These are phyloP conservation scores for Pardosa pseudoannulata DNA, from an alignment of 2,888 invertebrate species.

Conservation along the genomic window DNA sequence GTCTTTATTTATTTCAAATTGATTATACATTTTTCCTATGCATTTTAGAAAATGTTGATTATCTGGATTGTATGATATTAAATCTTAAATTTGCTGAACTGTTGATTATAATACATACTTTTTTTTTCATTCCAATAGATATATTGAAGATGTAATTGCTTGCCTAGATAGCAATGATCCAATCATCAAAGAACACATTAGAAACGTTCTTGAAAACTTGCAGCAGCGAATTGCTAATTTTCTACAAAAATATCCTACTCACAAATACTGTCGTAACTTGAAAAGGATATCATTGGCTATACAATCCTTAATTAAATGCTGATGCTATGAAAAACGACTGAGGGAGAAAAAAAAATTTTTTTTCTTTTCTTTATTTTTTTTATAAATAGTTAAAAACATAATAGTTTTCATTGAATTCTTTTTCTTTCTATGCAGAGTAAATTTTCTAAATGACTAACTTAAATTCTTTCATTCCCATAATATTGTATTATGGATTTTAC, in stretches of 20 bases:
- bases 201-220: conserved; percentile 86
- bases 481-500: neutral
- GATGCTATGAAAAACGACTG: neutral
- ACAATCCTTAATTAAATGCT: conserved; percentile 70
- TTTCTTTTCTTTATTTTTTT: too few relatives aligned
- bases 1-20: too few relatives aligned
- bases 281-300: conserved; percentile 85
- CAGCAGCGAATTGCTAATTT: conserved; percentile 86
- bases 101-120: neutral
- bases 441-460: neutral
- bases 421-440: too few relatives aligned
- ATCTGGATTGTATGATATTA: too few relatives aligned
- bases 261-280: conserved; percentile 83
- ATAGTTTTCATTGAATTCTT: too few relatives aligned
- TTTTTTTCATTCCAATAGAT: conserved; percentile 80
- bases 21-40: too few relatives aligned
- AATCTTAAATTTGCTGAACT: too few relatives aligned
- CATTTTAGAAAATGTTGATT: too few relatives aligned
- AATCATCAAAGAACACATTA: conserved; percentile 89
- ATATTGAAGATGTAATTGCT: conserved; percentile 90
- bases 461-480: neutral
- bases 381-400: too few relatives aligned
- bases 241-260: conserved; percentile 83
- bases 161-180: conserved; percentile 87
- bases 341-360: too few relatives aligned